Evolutionary conservation across 2,888 invertebrate species (phyloP), one percentile per base, ranked within the genome.

Genomic region (Volucella inanis): DNA sequence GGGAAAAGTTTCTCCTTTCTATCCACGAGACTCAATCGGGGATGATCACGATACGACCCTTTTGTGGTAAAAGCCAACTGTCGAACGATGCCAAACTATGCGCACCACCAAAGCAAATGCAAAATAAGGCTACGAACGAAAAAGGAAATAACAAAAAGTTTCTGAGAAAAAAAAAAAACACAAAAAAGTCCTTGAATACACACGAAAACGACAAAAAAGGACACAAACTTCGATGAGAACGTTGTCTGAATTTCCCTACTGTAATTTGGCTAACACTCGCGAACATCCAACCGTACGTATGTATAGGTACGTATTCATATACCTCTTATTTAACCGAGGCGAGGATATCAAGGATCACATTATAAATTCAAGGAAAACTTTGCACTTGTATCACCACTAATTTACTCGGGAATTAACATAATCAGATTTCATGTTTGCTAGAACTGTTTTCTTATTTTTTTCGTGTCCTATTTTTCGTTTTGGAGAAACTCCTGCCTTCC

Each of bases 291-390:
- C 15, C 8, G n/a, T 71, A 18, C 47, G 15, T 39, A 47, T 50
- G 43, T 39, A 61, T 70, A 57, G 39, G 57, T 71, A 62, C 39
- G 38, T 76, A 41, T 61, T 62, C 68, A 57, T 62, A 14, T 61
- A 59, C 64, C 31, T 64, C 72, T 31, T 57, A 74, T 74, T 68
- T 68, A 62, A 62, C 47, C 62, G 50, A 38, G 61, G 39, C 65
- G 49, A 72, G 68, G 74, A 79, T 82, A 84, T 79, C 83, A 84
- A 71, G 80, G 84, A 84, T 79, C 70, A 80, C 70, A 80, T 84
- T 84, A 84, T 80, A 84, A 84, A 84, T 84, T 84, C 84, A 70
- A 47, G 84, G 65, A 71, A 84, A 84, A 84, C 61, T 84, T 80
- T 84, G 65, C 80, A 65, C 83, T 84, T 82, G 70, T 80, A 62